Conservation (phyloP, 2,113 vertebrate species). For the Brachirus orientalis region DNA sequence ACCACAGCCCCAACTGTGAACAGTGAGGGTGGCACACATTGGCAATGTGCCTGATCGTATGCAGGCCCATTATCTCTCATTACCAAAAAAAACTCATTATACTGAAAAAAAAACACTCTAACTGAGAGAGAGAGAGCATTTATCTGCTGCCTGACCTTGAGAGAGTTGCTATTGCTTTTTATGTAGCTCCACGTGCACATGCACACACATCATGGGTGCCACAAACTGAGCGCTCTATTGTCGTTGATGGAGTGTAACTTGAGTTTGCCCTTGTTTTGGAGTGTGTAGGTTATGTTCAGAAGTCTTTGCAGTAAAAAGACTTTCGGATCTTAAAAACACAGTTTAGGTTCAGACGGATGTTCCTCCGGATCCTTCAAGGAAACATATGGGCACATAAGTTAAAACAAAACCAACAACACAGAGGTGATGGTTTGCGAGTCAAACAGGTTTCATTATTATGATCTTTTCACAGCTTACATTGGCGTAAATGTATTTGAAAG, state of each 20-base stretch:
- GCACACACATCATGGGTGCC: conserved; percentile 34
- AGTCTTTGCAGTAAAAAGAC: conserved; percentile 64
- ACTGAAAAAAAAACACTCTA: conserved; percentile 63
- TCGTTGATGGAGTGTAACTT: conserved; percentile 48
- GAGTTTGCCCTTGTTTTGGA: conserved; percentile 74
- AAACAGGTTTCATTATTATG: conserved; percentile 61
- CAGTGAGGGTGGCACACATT: conserved; percentile 69
- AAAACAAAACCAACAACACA: conserved; percentile 63
- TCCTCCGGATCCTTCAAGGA: conserved; percentile 64
- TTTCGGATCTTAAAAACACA: conserved; percentile 66
- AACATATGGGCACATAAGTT: conserved; percentile 73
- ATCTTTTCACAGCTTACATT: conserved; percentile 30
- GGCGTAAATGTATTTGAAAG: conserved; percentile 42
- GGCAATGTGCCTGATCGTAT: conserved; percentile 76
- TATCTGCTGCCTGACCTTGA: conserved; percentile 80
- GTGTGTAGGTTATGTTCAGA: conserved; percentile 65
- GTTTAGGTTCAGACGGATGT: conserved; percentile 65
- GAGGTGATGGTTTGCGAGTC: conserved; percentile 65
- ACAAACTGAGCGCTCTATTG: conserved; percentile 50
- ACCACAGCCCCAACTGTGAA: conserved; percentile 69
- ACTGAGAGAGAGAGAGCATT: conserved; percentile 73
- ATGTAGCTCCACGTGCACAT: conserved; percentile 36
- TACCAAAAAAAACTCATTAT: conserved; percentile 80
- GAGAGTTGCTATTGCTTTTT: conserved; percentile 74
- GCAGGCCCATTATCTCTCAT: conserved; percentile 83